Evolutionary conservation across 2,113 vertebrate species (phyloP).

Genomic region (Ahaetulla prasina): DNA sequence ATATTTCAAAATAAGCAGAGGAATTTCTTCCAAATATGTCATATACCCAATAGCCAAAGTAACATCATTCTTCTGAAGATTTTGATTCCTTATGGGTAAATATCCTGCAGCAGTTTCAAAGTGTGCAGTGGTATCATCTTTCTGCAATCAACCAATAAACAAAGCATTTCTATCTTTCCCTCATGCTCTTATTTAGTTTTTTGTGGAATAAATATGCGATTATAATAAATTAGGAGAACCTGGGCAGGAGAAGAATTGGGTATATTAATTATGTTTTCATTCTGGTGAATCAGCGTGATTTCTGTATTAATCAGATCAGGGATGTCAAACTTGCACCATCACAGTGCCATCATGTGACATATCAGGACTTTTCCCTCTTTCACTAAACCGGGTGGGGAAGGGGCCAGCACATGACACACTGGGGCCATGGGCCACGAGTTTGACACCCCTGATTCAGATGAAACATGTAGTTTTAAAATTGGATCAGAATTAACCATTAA

Average conservation of each 20-base stretch:
- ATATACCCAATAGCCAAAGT: constrained; percentile 67
- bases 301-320: constrained; percentile 35
- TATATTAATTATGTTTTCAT: constrained; percentile 60
- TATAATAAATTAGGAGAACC: constrained; percentile 68
- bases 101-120: constrained; percentile 80
- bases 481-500: constrained; percentile 39
- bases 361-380: too few relatives aligned
- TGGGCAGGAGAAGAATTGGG: constrained; percentile 46
- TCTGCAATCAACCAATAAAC: constrained; percentile 70
- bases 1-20: constrained; percentile 69
- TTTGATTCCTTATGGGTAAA: constrained; percentile 76
- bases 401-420: too few relatives aligned
- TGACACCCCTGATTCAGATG: constrained; percentile 11
- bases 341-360: too few relatives aligned
- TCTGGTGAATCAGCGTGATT: constrained; percentile 60
- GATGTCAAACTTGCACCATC: too few relatives aligned
- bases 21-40: constrained; percentile 60
- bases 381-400: too few relatives aligned
- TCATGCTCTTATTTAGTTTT: constrained; percentile 60
- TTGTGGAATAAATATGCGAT: constrained; percentile 66
- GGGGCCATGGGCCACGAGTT: too few relatives aligned
- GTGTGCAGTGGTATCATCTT: constrained; percentile 74
- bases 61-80: constrained; percentile 74
- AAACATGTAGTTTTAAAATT: constrained; percentile 59
- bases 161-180: constrained; percentile 42